These are phyloP conservation scores for Panagrolaimus sp. DNA, from an alignment of 1,140 invertebrate genomes.

Conservation along the genomic window DNA sequence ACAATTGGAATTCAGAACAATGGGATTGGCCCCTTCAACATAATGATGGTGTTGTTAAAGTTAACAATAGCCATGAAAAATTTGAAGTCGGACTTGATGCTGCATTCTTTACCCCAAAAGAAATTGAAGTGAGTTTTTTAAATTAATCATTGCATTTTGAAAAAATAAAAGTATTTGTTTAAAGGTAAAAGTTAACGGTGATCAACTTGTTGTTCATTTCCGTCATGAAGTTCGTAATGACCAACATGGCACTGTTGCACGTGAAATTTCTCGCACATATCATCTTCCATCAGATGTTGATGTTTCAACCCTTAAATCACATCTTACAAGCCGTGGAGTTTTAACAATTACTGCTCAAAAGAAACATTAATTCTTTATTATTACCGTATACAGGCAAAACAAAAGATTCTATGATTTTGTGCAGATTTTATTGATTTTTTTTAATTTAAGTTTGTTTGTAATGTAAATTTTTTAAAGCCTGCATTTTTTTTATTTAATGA, in stretches of 20 bases:
- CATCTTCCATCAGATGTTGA: conserved; percentile 54
- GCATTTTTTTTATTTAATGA: too few species aligned
- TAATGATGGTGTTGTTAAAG: conserved; percentile 47
- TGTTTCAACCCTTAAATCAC: conserved; percentile 49
- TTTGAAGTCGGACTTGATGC: conserved; percentile 57
- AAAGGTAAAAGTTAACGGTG: conserved; percentile 51
- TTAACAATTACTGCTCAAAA: conserved; percentile 50
- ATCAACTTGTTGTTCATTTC: conserved; percentile 54
- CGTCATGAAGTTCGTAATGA: conserved; percentile 53
- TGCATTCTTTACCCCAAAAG: conserved; percentile 55
- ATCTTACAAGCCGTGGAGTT: conserved; percentile 46
- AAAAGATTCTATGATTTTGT: too few species aligned
- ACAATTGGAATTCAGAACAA: conserved; percentile 6
- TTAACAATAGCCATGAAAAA: conserved; percentile 54
- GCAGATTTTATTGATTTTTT: too few species aligned
- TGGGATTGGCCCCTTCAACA: conserved; percentile 39
- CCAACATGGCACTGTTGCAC: conserved; percentile 50
- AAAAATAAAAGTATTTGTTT: conserved; percentile 8
- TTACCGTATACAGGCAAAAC: background rate
- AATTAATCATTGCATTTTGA: background rate
- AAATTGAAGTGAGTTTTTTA: conserved; percentile 44
- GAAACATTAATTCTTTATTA: conserved; percentile 40
- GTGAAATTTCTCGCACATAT: conserved; percentile 54
- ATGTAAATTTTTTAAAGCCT: too few species aligned
- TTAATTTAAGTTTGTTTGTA: too few species aligned